Evolutionary conservation across 2,888 invertebrate genomes (phyloP).

Genomic region (Pasiphila rectangulata): DNA sequence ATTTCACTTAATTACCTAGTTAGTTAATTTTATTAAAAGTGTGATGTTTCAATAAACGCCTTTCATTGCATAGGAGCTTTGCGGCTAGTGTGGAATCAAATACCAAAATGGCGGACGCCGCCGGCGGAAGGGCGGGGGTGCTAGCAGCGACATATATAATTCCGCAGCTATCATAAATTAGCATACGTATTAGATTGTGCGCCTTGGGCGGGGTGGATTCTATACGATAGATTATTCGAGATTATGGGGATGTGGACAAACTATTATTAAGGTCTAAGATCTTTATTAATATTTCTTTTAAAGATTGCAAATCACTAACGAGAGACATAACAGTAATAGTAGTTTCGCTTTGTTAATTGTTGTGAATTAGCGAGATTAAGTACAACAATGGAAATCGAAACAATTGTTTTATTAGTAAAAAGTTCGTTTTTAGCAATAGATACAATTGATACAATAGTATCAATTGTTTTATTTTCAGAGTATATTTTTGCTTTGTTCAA

Average conservation of each 20-base stretch:
- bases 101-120: conserved; percentile 64
- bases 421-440: too few relatives aligned
- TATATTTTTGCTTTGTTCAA: too few relatives aligned
- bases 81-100: conserved; percentile 50
- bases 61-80: too few relatives aligned
- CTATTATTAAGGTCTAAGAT: conserved; percentile 1
- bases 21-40: too few relatives aligned
- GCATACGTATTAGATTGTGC: conserved; percentile 76
- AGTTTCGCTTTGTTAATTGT: too few relatives aligned
- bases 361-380: not conserved
- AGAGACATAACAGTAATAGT: too few relatives aligned
- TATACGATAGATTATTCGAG: conserved; percentile 51
- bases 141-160: conserved; percentile 75
- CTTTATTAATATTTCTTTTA: not conserved
- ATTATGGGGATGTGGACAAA: conserved; percentile 29
- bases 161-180: conserved; percentile 75
- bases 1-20: too few relatives aligned
- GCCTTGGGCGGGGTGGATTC: conserved; percentile 56
- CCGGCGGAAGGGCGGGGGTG: conserved; percentile 50
- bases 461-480: too few relatives aligned
- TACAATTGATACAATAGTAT: too few relatives aligned
- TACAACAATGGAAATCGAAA: not conserved
- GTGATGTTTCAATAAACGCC: too few relatives aligned
- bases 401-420: not conserved
- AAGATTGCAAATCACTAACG: too few relatives aligned